Percentiles rank a stretch among this genome's conserved stretches.
These are phyloP conservation scores for Autographa gamma DNA, from an alignment of 2,888 invertebrate species.

Conservation along the genomic window DNA sequence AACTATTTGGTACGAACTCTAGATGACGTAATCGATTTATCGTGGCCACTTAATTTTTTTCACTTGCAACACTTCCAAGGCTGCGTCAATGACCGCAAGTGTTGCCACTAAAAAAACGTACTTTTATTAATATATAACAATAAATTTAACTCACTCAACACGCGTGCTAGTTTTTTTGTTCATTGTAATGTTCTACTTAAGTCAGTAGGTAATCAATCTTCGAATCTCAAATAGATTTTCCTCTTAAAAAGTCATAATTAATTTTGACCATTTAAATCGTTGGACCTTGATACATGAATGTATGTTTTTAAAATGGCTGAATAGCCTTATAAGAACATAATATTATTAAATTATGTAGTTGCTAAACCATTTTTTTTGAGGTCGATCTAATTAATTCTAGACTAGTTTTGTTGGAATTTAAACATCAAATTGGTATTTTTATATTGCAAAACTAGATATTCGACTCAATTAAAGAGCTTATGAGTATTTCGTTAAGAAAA, in stretches of 20 bases:
- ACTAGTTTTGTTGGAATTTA: background rate
- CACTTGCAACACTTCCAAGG: constrained; percentile 73
- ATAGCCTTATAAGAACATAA: constrained; percentile 9
- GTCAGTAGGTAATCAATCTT: constrained; percentile 63
- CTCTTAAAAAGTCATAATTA: constrained; percentile 41
- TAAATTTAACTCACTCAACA: constrained; percentile 57
- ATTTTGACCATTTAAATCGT: constrained; percentile 42
- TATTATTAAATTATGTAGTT: constrained; percentile 4
- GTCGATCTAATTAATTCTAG: constrained; percentile 4
- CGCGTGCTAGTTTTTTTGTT: constrained; percentile 63
- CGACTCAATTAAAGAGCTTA: background rate
- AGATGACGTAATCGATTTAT: constrained; percentile 74
- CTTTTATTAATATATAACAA: constrained; percentile 67
- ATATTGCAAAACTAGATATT: background rate
- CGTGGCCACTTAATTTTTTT: constrained; percentile 72
- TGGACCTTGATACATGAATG: constrained; percentile 27
- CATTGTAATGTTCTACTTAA: constrained; percentile 48
- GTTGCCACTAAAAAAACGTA: constrained; percentile 67
- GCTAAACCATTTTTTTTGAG: background rate
- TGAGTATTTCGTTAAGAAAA: background rate
- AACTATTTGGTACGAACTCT: constrained; percentile 40
- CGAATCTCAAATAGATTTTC: constrained; percentile 45
- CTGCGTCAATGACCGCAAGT: constrained; percentile 75
- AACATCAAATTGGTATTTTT: background rate
- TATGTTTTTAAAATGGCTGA: constrained; percentile 9